A percentile compares a stretch with the other conserved stretches of the same genome.
phyloP scores from a whole-genome alignment of 1,140 invertebrate genomes.

The Gonioctena quinquepunctata region DNA sequence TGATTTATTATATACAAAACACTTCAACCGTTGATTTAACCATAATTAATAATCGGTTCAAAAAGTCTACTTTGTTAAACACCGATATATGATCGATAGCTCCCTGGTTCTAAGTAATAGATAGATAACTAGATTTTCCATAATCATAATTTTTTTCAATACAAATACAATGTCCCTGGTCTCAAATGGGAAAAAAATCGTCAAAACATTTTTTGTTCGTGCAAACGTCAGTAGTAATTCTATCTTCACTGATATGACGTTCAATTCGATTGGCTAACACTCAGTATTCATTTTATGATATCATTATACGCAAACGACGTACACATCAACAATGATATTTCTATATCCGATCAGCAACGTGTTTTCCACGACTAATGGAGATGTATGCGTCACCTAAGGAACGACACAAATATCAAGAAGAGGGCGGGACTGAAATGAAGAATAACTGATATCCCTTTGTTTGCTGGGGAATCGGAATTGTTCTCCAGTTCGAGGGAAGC shows the following conservation, averaged over 20 bases:
- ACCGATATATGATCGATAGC: too few species aligned
- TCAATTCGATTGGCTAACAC: not conserved
- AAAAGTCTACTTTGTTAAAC: too few species aligned
- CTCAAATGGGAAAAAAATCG: too few species aligned
- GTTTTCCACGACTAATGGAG: not conserved
- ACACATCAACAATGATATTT: not conserved
- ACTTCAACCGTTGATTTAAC: too few species aligned
- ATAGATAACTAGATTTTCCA: too few species aligned
- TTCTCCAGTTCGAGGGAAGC: slow-evolving; percentile 43
- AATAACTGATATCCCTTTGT: slow-evolving; percentile 8
- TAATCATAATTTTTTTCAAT: too few species aligned
- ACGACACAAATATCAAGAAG: slow-evolving; percentile 25
- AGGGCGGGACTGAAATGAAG: slow-evolving; percentile 23
- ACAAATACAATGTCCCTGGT: too few species aligned
- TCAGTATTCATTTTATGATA: not conserved
- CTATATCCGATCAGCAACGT: not conserved
- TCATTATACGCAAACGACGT: not conserved
- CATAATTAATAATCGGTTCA: too few species aligned
- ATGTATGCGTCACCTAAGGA: slow-evolving; percentile 35
- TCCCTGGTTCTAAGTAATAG: too few species aligned
- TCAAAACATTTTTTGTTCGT: too few species aligned
- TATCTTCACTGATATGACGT: not conserved
- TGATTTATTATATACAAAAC: too few species aligned
- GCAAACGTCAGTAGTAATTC: too few species aligned
- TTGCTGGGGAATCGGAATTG: slow-evolving; percentile 19